Base-by-base conservation (phyloP, 2,113 vertebrate genomes). In the Archilochus colubris region DNA sequence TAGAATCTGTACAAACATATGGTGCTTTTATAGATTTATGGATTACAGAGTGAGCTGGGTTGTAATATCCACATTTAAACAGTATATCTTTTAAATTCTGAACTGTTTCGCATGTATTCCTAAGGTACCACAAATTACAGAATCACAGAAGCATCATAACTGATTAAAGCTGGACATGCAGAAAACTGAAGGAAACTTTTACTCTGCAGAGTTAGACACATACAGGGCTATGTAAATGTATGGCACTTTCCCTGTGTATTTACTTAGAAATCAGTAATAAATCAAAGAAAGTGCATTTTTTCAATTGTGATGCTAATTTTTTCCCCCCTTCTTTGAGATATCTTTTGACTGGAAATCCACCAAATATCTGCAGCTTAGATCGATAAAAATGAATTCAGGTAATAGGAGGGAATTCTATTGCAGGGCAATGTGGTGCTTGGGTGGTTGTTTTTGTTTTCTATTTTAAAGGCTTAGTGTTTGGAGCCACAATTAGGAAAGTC, bases 191-290 rank as follows among this genome's bases (percentile, higher is more conserved):
- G 23, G 27, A 36, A 27, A 7, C 63, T 67, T 74, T 70, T 54
- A 79, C 46, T 80, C 25, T 66, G 4, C 14, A 25, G 31, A 59
- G 9, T 30, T 58, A 36, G 23, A 16, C 20, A 15, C 7, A 2
- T 7, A 1, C 7, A 4, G 17, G 10, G 44, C 25, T 48, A 0
- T 23, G 12, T 43, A 33, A 55, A 53, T 24, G 23, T 15, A 0
- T 28, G 51, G 46, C 44, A 58, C 9, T 54, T 79, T 89, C n/a
- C 50, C 53, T 46, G 24, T 31, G 4, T 24, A 2, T 24, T 57
- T 33, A 10, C 8, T 57, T 64, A 63, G 50, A 58, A 69, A 46
- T 48, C 61, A 22, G 11, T 40, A 21, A 27, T 33, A 7, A 12
- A 9, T 67, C 25, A 22, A 4, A 86, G 69, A 82, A 31, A 12